Percentiles rank a stretch among this genome's conserved stretches.
These are phyloP conservation scores for Cardiocondyla obscurior DNA, from an alignment of 1,140 invertebrate genomes.

Conservation along the genomic window DNA sequence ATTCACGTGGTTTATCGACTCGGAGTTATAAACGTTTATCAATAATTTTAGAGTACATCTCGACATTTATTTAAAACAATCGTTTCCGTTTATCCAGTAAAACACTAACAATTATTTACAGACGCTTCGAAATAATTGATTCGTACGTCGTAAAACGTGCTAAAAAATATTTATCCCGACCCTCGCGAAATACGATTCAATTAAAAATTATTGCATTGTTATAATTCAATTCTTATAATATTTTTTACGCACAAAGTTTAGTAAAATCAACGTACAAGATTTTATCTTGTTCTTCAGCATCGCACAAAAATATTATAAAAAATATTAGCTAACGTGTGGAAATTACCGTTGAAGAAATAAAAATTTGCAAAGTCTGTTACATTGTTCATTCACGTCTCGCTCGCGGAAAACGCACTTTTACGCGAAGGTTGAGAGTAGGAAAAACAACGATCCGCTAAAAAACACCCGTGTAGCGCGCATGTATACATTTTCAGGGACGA, in stretches of 20 bases:
- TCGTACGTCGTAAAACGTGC: background rate
- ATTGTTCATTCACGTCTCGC: background rate
- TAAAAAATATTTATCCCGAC: background rate
- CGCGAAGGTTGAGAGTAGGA: too few relatives aligned
- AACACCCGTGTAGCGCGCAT: background rate
- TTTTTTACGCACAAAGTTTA: too few relatives aligned
- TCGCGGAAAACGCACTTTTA: background rate
- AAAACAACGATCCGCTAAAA: background rate
- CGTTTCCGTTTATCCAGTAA: background rate
- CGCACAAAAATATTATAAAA: background rate
- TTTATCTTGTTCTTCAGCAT: background rate
- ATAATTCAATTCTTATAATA: too few relatives aligned
- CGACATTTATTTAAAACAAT: background rate
- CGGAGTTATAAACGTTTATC: background rate
- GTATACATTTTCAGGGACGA: background rate
- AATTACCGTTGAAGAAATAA: background rate
- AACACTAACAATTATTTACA: background rate
- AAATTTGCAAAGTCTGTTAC: background rate
- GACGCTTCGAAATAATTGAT: background rate
- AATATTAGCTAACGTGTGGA: too few relatives aligned
- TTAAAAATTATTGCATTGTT: background rate
- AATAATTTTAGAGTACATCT: background rate
- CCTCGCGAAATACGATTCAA: background rate
- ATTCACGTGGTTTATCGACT: background rate
- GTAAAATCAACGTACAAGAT: background rate